Evolutionary conservation across 2,797 vertebrate species (phyloP).

Genomic region (Tympanoctomys barrerae): DNA sequence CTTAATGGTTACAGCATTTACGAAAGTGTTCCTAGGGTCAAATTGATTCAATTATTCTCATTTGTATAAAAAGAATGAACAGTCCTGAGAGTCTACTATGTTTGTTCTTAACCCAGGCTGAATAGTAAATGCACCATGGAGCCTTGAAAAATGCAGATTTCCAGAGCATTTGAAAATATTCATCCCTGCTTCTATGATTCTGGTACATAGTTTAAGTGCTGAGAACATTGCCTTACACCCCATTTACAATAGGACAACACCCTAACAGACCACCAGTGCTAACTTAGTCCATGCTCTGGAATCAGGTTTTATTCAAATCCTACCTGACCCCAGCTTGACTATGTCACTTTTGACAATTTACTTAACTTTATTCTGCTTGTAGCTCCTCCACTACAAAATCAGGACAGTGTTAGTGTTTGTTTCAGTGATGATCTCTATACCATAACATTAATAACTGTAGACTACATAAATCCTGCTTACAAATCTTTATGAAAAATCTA

Average conservation of each 20-base stretch:
- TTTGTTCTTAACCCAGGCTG: conserved; percentile 56
- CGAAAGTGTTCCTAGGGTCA: conserved; percentile 63
- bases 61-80: conserved; percentile 71
- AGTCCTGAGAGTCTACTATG: conserved; percentile 55
- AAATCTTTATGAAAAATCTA: conserved; percentile 21
- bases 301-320: conserved; percentile 43
- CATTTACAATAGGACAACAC: no score
- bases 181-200: not conserved
- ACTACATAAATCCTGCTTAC: not conserved
- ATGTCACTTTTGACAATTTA: not conserved
- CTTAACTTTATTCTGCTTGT: not conserved
- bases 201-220: not conserved
- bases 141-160: conserved; percentile 52
- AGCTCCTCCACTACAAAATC: not conserved
- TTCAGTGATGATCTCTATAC: not conserved
- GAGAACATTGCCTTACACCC: not conserved
- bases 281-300: not conserved
- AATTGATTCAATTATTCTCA: conserved; percentile 75
- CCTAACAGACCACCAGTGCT: not conserved
- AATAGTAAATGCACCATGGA: conserved; percentile 42
- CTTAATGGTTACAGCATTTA: conserved; percentile 69
- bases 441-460: not conserved
- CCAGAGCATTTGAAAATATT: conserved; percentile 35
- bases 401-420: not conserved
- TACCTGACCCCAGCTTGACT: not conserved